Base-by-base conservation (phyloP, 2,888 invertebrate species). In the Lasioglossum villosulum region DNA sequence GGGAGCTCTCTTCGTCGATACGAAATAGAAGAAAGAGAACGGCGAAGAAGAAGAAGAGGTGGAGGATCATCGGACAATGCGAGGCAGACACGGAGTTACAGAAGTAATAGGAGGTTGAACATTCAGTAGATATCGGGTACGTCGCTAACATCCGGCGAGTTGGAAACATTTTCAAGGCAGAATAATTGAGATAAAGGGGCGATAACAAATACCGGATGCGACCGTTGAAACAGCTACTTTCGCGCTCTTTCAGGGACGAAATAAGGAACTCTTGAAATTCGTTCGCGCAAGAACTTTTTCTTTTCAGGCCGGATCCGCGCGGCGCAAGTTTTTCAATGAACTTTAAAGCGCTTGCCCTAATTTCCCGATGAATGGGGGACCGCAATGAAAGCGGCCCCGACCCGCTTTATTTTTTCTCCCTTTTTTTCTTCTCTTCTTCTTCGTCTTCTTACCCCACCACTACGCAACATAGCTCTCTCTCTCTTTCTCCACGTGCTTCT, bases 331-430 rank as follows among this genome's bases (percentile, higher is more conserved):
- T 93, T 91, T 92, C 90, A 92, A 91, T 90, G 91, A 91, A 88
- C 89, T 89, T 92, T 91, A 91, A 92, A 93, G 90, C 87, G 89
- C 92, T 93, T 91, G 93, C 88, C 91, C 93, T 86, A 92, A 93
- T 93, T 93, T 92, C 88, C 73, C 78, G 75, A 34, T 93, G 92
- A 93, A 93, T 93, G 89, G 88, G 83, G 83, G 73, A 88, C 80
- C 88, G 89, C 89, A 88, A 70, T 91, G 92, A 92, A 92, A 92
- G 92, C 89, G 87, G 82, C 86, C 83, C 77, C 86, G 91, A 91
- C 92, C 90, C 83, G 88, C 77, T 91, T 87, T 89, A 84, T 78
- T 83, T 88, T 85, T 83, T 76, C 82, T 71, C 75, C n/a, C 63
- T 39, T 68, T 48, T n/a, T 71, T 27, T 37, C 39, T 68, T 68